Percentiles rank a stretch among this genome's conserved stretches.
phyloP scores from a whole-genome alignment of 2,113 vertebrate species.

The Zapus hudsonius region DNA sequence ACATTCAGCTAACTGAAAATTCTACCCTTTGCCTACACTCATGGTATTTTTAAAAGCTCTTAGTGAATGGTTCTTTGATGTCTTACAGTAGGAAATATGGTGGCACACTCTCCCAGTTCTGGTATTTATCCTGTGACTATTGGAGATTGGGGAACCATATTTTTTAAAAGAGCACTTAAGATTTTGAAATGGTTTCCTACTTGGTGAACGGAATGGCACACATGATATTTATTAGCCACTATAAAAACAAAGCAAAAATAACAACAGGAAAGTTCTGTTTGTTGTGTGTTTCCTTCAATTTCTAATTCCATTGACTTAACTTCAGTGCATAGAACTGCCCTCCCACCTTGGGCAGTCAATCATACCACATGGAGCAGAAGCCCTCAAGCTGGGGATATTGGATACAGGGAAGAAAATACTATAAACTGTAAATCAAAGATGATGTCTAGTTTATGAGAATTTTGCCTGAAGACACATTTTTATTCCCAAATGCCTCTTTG shows the following conservation, averaged over 20 bases:
- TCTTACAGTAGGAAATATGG: background rate
- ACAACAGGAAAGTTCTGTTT: slow-evolving; percentile 21
- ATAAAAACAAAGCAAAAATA: background rate
- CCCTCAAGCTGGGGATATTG: slow-evolving; percentile 81
- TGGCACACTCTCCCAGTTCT: no score
- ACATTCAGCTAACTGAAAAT: background rate
- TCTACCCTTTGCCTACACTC: background rate
- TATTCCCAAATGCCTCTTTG: slow-evolving; percentile 87
- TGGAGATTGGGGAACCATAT: background rate
- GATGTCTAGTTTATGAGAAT: slow-evolving; percentile 86
- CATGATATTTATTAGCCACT: slow-evolving; percentile 45
- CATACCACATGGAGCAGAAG: slow-evolving; percentile 75
- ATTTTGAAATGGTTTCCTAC: slow-evolving; percentile 18
- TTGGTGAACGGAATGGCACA: background rate
- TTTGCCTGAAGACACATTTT: slow-evolving; percentile 86
- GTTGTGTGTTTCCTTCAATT: slow-evolving; percentile 63
- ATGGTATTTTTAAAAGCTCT: background rate
- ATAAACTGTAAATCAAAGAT: slow-evolving; percentile 87
- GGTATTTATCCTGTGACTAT: background rate
- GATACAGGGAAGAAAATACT: slow-evolving; percentile 82
- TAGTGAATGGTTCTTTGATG: background rate
- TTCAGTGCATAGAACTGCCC: slow-evolving; percentile 67
- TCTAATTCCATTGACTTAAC: slow-evolving; percentile 75
- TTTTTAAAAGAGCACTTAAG: rapidly evolving
- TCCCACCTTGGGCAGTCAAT: slow-evolving; percentile 77